Conservation (phyloP, 2,888 invertebrate species). For the Chymomyza amoena region DNA sequence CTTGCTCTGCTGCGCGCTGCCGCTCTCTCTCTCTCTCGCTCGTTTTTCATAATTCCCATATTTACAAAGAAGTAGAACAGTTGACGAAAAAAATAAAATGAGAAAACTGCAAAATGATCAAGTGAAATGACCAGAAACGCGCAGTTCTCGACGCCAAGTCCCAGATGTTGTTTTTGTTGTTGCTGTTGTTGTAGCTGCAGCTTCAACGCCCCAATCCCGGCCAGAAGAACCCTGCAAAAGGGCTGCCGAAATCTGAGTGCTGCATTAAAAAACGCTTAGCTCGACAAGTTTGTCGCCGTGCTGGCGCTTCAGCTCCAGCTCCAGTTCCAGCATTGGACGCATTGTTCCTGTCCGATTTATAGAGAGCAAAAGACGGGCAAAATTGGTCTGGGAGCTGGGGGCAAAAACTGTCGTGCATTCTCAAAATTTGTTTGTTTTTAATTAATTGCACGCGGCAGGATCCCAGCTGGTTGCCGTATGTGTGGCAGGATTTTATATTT, state of each 20-base stretch:
- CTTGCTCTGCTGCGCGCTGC: conserved; percentile 11
- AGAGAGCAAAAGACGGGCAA: background rate
- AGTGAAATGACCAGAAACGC: conserved; percentile 66
- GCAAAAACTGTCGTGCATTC: conserved; percentile 56
- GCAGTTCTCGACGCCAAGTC: conserved; percentile 14
- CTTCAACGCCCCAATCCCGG: background rate
- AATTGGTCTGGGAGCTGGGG: conserved; percentile 14
- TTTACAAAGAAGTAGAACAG: conserved; percentile 70
- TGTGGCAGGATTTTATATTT: conserved; percentile 6
- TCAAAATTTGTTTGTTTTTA: conserved; percentile 74
- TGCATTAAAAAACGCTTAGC: conserved; percentile 73
- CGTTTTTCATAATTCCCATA: conserved; percentile 65
- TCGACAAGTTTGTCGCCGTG: conserved; percentile 51
- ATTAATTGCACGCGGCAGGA: conserved; percentile 66
- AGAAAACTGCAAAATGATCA: conserved; percentile 69
- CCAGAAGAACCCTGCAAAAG: conserved; percentile 1
- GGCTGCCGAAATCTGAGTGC: conserved; percentile 56
- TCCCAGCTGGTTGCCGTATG: conserved; percentile 15
- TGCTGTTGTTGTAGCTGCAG: background rate
- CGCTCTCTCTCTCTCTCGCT: too few species aligned
- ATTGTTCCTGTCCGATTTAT: conserved; percentile 68
- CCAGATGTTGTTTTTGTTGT: conserved; percentile 6
- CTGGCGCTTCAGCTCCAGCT: conserved; percentile 12
- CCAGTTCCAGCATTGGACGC: conserved; percentile 18
- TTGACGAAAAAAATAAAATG: conserved; percentile 25